Base-by-base conservation (phyloP, 1,140 invertebrate species). In the Drosophila orosa region DNA sequence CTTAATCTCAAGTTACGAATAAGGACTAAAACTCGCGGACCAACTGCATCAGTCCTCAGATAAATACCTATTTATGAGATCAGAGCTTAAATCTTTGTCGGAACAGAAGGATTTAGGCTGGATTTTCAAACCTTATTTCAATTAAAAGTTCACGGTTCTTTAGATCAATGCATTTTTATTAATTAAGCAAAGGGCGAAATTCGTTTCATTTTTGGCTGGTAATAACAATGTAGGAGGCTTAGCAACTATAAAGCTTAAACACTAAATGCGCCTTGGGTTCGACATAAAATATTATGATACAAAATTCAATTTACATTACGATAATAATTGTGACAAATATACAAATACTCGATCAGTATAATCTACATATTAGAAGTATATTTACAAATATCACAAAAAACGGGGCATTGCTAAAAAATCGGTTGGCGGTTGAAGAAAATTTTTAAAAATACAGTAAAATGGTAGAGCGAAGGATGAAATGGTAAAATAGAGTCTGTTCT, bases 311-410 rank as follows among this genome's bases (percentile, higher is more conserved):
- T 72, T 37, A 81, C 56, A 66, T 82, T 78, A 63, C 57, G 69
- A 78, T 40, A 72, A 48, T 35, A 65, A 85, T 82, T 82, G 77
- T 80, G 81, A 85, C 81, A 83, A 48, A 68, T 63, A 68, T 73
- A 74, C 58, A 76, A 59, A 76, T 76, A 76, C 52, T 56, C 29
- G 63, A 81, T 58, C 57, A 57, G 44, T 58, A 84, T 62, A 65
- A 61, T 63, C 62, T 69, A 82, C 63, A 65, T 44, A 67, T 61
- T 33, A 84, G 54, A 80, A 17, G 50, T 74, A 50, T 78, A 81
- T 86, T 82, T 87, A 87, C 75, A 89, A 87, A 83, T 87, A 87
- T 87, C 83, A 87, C 83, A 87, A 83, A 37, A 80, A 62, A 47
- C 45, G 48, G 66, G 59, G 40, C 60, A 75, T 71, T 84, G 81